A percentile compares a stretch with the other conserved stretches of the same genome.
phyloP scores from a whole-genome alignment of 2,888 invertebrate genomes.

The Ditula angustiorana region DNA sequence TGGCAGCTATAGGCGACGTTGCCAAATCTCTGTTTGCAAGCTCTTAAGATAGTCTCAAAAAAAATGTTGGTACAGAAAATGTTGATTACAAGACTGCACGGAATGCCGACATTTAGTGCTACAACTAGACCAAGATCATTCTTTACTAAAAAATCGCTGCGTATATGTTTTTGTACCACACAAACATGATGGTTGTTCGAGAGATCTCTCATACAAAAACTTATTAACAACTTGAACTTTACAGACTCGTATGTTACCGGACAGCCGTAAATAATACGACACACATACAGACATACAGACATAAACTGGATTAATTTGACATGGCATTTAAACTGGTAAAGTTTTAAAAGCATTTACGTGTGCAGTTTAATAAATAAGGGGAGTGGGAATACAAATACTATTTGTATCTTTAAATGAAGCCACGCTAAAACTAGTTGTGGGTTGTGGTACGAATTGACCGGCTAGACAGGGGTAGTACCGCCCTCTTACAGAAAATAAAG shows the following conservation, averaged over 20 bases:
- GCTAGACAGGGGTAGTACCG: no score
- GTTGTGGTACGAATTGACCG: no score
- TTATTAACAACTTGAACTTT: conserved; percentile 54
- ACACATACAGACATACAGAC: conserved; percentile 12
- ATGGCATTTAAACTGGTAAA: neutral
- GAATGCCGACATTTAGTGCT: neutral
- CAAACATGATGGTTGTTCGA: conserved; percentile 50
- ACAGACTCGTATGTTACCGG: conserved; percentile 33
- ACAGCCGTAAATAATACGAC: conserved; percentile 37
- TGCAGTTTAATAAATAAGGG: neutral
- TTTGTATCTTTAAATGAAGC: no score
- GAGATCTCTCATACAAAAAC: conserved; percentile 55
- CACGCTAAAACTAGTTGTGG: no score
- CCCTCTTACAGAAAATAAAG: no score
- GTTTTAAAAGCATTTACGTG: neutral
- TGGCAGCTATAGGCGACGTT: no score
- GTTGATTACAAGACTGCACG: no score
- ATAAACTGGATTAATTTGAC: conserved; percentile 22
- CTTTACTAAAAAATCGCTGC: neutral
- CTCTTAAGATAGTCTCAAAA: no score
- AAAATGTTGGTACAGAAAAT: no score
- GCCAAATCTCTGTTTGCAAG: no score
- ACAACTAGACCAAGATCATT: no score
- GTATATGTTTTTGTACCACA: conserved; percentile 40
- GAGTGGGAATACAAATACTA: no score